A percentile compares a stretch with the other conserved stretches of the same genome.
These are phyloP conservation scores for Parasteatoda lunata DNA, from an alignment of 2,888 invertebrate genomes.

Conservation along the genomic window DNA sequence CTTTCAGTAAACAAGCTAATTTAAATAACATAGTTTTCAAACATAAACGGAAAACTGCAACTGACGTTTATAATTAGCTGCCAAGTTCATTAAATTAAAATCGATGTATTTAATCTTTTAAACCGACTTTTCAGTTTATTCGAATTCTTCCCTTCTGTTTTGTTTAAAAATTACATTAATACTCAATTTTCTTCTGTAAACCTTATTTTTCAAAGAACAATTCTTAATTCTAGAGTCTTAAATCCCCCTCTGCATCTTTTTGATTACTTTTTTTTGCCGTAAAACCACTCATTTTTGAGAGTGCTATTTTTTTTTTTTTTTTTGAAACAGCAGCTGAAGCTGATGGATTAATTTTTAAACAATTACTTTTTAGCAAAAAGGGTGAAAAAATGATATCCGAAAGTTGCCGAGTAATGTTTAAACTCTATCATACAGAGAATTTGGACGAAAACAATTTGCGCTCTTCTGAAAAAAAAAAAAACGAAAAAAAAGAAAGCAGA, in stretches of 20 bases:
- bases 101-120: too few relatives aligned
- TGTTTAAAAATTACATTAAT: too few relatives aligned
- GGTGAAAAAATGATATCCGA: not conserved
- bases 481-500: slow-evolving; percentile 21
- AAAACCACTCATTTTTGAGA: not conserved
- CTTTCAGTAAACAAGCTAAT: too few relatives aligned
- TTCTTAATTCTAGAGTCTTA: not conserved
- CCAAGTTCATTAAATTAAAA: too few relatives aligned
- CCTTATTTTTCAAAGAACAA: too few relatives aligned
- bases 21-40: too few relatives aligned
- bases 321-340: slow-evolving; percentile 51
- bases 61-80: too few relatives aligned
- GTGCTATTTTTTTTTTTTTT: slow-evolving; percentile 19
- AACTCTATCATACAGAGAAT: slow-evolving; percentile 4
- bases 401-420: not conserved
- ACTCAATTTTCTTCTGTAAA: too few relatives aligned
- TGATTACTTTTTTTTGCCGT: not conserved
- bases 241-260: not conserved
- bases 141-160: too few relatives aligned
- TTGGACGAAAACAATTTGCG: slow-evolving; percentile 59
- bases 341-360: slow-evolving; percentile 64
- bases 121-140: too few relatives aligned
- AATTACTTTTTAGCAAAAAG: slow-evolving; percentile 23
- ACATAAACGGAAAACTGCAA: too few relatives aligned
- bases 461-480: slow-evolving; percentile 8